phyloP scores from a whole-genome alignment of 92 coral and sea anemone species.

The Siderastrea siderea region DNA sequence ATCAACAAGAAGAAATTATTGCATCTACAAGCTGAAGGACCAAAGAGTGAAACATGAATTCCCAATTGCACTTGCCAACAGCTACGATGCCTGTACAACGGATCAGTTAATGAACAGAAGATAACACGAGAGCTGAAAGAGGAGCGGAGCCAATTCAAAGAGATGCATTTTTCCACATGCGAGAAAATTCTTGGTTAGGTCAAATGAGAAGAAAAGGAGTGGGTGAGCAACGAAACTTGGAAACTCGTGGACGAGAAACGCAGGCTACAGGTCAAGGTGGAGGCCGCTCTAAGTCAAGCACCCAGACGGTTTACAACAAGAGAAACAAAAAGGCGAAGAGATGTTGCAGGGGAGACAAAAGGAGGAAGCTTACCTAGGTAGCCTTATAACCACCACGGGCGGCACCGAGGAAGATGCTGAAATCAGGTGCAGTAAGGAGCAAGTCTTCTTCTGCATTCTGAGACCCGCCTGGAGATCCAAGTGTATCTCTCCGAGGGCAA shows the following conservation, averaged over 20 bases:
- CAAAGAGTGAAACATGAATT: too few species aligned
- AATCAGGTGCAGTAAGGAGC: slow-evolving; percentile 13
- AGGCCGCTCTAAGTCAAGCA: too few species aligned
- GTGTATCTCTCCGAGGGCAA: slow-evolving; percentile 11
- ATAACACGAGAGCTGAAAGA: neutral
- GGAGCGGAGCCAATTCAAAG: neutral
- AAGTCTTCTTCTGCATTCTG: neutral
- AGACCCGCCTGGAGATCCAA: slow-evolving; percentile 4
- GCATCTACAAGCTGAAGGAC: too few species aligned
- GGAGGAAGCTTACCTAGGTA: too few species aligned
- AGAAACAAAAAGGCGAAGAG: slow-evolving; percentile 32
- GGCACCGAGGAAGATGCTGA: slow-evolving; percentile 18
- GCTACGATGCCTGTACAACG: slow-evolving; percentile 7
- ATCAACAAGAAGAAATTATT: slow-evolving; percentile 11
- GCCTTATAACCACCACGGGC: too few species aligned
- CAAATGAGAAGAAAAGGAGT: neutral
- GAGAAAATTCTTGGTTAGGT: slow-evolving; percentile 20
- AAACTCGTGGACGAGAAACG: slow-evolving; percentile 22
- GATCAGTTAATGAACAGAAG: slow-evolving; percentile 8
- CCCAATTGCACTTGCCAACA: too few species aligned
- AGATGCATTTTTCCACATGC: neutral
- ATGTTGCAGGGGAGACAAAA: too few species aligned
- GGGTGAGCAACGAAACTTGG: slow-evolving; percentile 23
- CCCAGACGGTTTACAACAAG: too few species aligned
- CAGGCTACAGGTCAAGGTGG: slow-evolving; percentile 18